Percentiles rank a stretch among this genome's conserved stretches.
These are phyloP conservation scores for Octomys mimax DNA, from an alignment of 2,797 vertebrate genomes.

Conservation along the genomic window DNA sequence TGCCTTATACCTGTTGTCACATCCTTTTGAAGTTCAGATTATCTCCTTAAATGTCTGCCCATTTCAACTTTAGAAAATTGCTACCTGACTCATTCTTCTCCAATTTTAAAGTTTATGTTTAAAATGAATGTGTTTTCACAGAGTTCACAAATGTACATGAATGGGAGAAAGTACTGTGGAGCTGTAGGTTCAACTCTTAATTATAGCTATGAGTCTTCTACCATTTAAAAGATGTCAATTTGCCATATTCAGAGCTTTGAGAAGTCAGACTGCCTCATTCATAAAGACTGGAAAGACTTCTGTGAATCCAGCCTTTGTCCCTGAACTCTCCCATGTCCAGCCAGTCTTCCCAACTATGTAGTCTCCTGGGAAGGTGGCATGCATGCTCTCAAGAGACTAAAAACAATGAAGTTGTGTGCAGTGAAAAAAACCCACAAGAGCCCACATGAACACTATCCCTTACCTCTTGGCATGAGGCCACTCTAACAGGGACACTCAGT, in stretches of 20 bases:
- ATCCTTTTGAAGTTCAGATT: neutral
- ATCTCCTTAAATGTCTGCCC: neutral
- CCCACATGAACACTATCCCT: neutral
- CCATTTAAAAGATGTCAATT: neutral
- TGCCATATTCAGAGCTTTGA: neutral
- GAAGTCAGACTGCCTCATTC: fast-evolving
- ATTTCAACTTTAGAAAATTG: neutral
- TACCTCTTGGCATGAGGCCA: fast-evolving
- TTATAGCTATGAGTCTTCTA: neutral
- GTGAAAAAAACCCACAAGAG: neutral
- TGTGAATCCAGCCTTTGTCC: fast-evolving
- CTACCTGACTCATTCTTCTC: neutral
- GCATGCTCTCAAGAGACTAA: neutral
- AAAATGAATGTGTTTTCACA: neutral
- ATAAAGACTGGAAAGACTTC: neutral
- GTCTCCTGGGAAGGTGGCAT: neutral
- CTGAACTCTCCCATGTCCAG: fast-evolving
- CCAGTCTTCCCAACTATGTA: fast-evolving
- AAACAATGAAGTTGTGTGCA: too few relatives aligned
- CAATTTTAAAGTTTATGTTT: neutral
- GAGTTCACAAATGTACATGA: neutral
- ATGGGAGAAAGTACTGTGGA: fast-evolving
- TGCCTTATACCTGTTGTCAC: fast-evolving
- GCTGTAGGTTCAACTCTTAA: fast-evolving
- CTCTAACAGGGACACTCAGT: neutral